These are phyloP conservation scores for Rhynchonema sp. DNA, from an alignment of 2,888 invertebrate species.

Conservation along the genomic window DNA sequence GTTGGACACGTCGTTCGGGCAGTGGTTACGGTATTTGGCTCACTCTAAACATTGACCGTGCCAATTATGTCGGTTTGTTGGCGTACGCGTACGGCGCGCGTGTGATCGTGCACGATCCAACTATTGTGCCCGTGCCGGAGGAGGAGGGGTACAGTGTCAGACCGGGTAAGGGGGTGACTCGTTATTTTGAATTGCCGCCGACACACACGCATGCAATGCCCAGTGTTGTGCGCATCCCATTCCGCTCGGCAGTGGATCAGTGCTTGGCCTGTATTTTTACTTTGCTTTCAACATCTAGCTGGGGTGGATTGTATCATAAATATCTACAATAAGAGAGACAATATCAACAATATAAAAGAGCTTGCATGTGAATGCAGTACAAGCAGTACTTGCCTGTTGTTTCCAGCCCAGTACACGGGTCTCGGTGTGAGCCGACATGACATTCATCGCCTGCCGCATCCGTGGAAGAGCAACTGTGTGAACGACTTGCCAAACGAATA, in stretches of 20 bases:
- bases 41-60: background rate
- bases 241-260: too few species aligned
- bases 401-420: background rate
- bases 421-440: background rate
- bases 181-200: too few species aligned
- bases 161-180: background rate
- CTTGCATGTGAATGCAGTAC: too few species aligned
- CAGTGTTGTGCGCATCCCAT: too few species aligned
- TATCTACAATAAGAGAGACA: too few species aligned
- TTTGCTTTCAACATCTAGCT: too few species aligned
- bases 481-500: background rate
- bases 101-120: background rate
- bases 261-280: too few species aligned
- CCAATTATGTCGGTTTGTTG: background rate
- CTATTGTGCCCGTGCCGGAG: background rate
- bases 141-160: background rate
- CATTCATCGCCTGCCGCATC: background rate
- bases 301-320: too few species aligned
- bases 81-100: background rate
- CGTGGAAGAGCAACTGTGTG: background rate
- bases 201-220: too few species aligned
- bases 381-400: too few species aligned
- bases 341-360: too few species aligned
- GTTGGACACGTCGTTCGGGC: background rate
- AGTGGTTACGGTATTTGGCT: background rate